Percentiles rank a stretch among this genome's conserved stretches.
These are phyloP conservation scores for Ctenomys sociabilis DNA, from an alignment of 2,113 vertebrate genomes.

Conservation along the genomic window DNA sequence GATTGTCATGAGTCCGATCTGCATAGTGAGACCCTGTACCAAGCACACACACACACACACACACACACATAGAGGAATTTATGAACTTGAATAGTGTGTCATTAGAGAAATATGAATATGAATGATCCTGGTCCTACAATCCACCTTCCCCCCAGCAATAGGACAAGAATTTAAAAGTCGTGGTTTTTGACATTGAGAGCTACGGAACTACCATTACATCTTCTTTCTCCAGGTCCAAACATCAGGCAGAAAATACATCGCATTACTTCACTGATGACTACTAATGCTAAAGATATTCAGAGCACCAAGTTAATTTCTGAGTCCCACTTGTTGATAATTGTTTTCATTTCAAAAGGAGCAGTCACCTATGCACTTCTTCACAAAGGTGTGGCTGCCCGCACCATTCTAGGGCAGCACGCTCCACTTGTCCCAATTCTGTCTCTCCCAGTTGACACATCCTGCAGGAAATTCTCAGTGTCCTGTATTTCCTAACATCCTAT, in stretches of 20 bases:
- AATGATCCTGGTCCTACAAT: too few species aligned
- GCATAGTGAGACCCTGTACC: too few species aligned
- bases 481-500: neutral
- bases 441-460: neutral
- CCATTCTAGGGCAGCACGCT: neutral
- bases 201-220: fast-evolving
- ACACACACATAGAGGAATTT: too few species aligned
- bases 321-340: neutral
- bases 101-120: neutral
- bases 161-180: neutral
- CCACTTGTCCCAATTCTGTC: neutral
- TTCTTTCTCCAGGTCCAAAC: neutral
- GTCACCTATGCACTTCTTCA: neutral
- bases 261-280: neutral
- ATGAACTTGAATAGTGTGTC: neutral
- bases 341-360: neutral
- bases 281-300: neutral
- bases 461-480: neutral
- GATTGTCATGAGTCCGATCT: too few species aligned
- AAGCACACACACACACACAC: neutral
- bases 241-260: neutral
- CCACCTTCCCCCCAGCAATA: neutral
- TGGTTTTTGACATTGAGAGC: neutral
- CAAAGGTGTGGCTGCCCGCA: neutral
- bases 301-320: neutral